These are phyloP conservation scores for Latrodectus geometricus DNA, from an alignment of 1,140 invertebrate genomes.

Conservation along the genomic window DNA sequence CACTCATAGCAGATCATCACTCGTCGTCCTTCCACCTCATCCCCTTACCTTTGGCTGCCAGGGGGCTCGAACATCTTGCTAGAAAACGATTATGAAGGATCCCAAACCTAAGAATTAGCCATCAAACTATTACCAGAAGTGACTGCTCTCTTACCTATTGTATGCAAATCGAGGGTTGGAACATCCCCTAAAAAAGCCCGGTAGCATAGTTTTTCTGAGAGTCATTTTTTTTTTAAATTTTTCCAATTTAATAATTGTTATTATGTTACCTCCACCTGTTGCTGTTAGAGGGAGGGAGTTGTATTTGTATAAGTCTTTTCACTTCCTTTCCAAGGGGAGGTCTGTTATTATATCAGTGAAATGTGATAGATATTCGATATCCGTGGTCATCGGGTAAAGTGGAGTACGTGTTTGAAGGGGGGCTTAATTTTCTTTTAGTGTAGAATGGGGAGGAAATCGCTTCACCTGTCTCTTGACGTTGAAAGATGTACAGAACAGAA, in stretches of 20 bases:
- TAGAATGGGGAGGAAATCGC: neutral
- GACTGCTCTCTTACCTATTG: conserved; percentile 13
- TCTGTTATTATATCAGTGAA: neutral
- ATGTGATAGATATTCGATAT: neutral
- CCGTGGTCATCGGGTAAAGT: neutral
- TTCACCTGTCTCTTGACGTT: conserved; percentile 23
- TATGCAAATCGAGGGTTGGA: conserved; percentile 29
- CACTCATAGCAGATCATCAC: neutral
- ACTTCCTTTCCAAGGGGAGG: neutral
- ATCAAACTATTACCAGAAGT: conserved; percentile 32
- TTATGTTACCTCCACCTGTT: conserved; percentile 32
- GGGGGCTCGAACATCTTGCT: conserved; percentile 19
- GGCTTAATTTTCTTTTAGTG: neutral
- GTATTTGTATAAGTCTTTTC: conserved; percentile 10
- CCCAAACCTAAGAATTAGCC: conserved; percentile 19
- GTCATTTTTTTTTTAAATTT: conserved; percentile 44
- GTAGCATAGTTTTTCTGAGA: conserved; percentile 8
- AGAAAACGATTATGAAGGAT: conserved; percentile 25
- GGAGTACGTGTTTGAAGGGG: neutral
- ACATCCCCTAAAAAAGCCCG: neutral
- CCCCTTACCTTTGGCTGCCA: neutral
- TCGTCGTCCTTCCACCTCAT: neutral
- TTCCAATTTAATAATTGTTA: conserved; percentile 31
- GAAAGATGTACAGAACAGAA: conserved; percentile 17
- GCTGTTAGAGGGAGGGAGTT: neutral